Percentiles rank a stretch among this genome's conserved stretches.
Evolutionary conservation across 2,797 vertebrate species (phyloP).

Genomic region (Pristis pectinata): DNA sequence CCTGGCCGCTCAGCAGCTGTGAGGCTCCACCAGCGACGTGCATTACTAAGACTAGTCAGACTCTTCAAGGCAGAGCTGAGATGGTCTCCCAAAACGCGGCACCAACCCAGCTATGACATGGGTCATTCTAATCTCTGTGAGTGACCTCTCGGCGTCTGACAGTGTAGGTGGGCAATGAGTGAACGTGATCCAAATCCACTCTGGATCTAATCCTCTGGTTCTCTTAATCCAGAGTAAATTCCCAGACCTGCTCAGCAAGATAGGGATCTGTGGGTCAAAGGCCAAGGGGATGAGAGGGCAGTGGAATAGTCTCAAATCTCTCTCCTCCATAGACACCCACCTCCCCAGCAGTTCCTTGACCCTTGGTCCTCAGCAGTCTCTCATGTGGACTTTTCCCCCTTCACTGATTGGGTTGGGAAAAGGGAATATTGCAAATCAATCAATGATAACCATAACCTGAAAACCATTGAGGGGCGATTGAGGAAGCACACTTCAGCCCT

Average conservation of each 20-base stretch:
- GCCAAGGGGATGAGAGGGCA: too few species aligned
- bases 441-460: neutral
- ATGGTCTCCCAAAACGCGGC: neutral
- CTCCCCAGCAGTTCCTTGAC: neutral
- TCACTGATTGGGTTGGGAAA: neutral
- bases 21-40: too few species aligned
- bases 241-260: neutral
- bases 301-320: too few species aligned
- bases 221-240: too few species aligned
- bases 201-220: too few species aligned
- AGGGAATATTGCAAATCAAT: neutral
- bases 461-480: neutral
- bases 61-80: neutral
- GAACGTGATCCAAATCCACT: too few species aligned
- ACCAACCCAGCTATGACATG: neutral
- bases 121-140: neutral
- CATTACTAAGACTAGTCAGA: neutral
- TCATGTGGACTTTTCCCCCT: neutral
- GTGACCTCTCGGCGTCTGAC: too few species aligned
- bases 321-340: neutral
- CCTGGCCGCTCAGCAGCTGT: too few species aligned
- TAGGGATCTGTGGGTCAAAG: too few species aligned
- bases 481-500: neutral
- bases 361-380: neutral
- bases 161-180: accelerated